Evolutionary conservation across 2,888 invertebrate genomes (phyloP).

Genomic region (Andrena flavipes): DNA sequence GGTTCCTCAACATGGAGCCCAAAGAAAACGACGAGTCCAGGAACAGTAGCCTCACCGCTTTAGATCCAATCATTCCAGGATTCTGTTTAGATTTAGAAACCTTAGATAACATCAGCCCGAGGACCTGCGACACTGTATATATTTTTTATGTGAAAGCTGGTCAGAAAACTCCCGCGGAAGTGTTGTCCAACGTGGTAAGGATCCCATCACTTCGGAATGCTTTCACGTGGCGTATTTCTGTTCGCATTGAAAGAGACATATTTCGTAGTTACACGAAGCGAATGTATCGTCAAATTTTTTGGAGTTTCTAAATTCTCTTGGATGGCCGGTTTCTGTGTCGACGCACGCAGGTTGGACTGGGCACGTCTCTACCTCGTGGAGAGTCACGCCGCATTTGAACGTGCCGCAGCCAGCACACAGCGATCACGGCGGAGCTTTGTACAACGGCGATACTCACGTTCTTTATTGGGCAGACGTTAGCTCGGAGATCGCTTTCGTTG

Average conservation of each 20-base stretch:
- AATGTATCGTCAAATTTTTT: constrained; percentile 86
- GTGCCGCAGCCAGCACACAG: constrained; percentile 73
- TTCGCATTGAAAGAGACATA: constrained; percentile 13
- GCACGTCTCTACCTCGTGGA: constrained; percentile 94
- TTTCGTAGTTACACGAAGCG: constrained; percentile 81
- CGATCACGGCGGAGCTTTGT: constrained; percentile 89
- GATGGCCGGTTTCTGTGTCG: constrained; percentile 94
- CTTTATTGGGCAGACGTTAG: constrained; percentile 98
- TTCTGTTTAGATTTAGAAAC: constrained; percentile 92
- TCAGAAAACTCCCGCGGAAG: constrained; percentile 91
- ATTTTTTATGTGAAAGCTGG: constrained; percentile 97
- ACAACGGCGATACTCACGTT: constrained; percentile 93
- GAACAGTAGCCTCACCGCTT: constrained; percentile 88
- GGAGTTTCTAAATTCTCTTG: constrained; percentile 89
- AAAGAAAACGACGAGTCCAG: constrained; percentile 75
- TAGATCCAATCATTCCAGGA: constrained; percentile 90
- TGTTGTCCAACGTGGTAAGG: constrained; percentile 91
- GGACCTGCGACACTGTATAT: constrained; percentile 96
- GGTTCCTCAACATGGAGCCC: constrained; percentile 88
- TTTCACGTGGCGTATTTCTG: background rate
- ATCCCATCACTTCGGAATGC: background rate
- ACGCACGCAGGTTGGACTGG: constrained; percentile 98
- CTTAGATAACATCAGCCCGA: constrained; percentile 94
- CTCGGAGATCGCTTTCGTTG: constrained; percentile 97
- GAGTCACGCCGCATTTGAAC: constrained; percentile 81